Base-by-base conservation (phyloP, 2,888 invertebrate genomes). In the Pimpla rufipes region DNA sequence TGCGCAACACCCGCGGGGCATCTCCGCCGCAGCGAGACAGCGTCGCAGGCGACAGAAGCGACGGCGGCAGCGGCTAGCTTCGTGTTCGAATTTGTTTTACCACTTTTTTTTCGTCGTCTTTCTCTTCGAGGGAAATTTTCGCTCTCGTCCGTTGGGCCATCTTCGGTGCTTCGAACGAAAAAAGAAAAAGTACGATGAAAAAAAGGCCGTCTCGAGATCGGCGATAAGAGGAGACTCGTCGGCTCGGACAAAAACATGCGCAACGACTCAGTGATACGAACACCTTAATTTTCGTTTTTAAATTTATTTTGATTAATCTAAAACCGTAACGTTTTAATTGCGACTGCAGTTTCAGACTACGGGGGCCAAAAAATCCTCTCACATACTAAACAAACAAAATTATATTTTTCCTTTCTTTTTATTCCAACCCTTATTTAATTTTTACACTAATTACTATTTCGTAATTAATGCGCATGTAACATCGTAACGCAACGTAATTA, bases 1-100 rank as follows among this genome's bases (percentile, higher is more conserved):
- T 71, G 64, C 68, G 57, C 42, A 77, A 76, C 18, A 4, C 35
- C 37, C 76, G 4, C 45, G 35, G 2, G 55, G 42, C 55, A 66
- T 66, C 59, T 10, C 21, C 45, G 11, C 52, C 23, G 23, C 23
- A 21, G 23, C 23, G 11, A 55, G 5, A 29, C 55, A 11, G 55
- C 23, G 29, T n/a, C 57, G 11, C n/a, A 59, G 29, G 35, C 29
- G 29, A n/a, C n/a, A n/a, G n/a, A 29, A 29, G 29, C 29, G 29
- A 29, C n/a, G 29, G 3, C 29, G 29, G 2, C 29, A n/a, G n/a
- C n/a, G 21, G 0, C 18, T 21, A 6, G 11, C 42, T 3, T 42
- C 11, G 42, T 8, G 42, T 8, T 29, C 29, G 29, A 3, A 55
- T 21, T 29, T 23, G 0, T 21, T 55, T 55, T 23, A 23, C 23